Percentiles rank a stretch among this genome's conserved stretches.
phyloP scores from a whole-genome alignment of 1,140 invertebrate genomes.

The Ctenoplectra terminalis region DNA sequence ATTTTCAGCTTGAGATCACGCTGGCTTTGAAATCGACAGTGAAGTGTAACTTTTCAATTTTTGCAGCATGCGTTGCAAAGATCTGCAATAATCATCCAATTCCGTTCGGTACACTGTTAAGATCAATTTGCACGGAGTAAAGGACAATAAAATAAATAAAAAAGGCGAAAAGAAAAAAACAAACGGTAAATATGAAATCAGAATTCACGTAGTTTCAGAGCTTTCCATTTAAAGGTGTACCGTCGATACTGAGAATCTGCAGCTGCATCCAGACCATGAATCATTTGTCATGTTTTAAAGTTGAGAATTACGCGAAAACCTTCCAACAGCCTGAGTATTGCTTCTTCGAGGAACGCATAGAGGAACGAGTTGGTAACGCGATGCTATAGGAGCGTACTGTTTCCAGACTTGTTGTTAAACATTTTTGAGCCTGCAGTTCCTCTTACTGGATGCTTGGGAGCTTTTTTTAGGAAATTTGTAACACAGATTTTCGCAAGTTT shows the following conservation, averaged over 20 bases:
- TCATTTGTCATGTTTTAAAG: constrained; percentile 35
- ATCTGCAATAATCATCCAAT: not conserved
- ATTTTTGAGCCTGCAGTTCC: not conserved
- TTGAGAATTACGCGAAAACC: constrained; percentile 16
- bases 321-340: not conserved
- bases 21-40: constrained; percentile 9
- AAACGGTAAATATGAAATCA: not conserved
- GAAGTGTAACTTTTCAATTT: constrained; percentile 20
- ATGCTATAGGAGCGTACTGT: not conserved
- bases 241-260: not conserved
- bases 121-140: not conserved
- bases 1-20: constrained; percentile 10
- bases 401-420: not conserved
- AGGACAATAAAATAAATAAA: not conserved
- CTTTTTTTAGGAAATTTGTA: not conserved
- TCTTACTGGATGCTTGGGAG: not conserved
- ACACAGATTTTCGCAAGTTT: too few species aligned
- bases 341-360: not conserved
- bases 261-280: constrained; percentile 10
- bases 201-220: not conserved
- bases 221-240: not conserved
- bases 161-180: not conserved
- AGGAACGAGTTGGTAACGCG: constrained; percentile 9
- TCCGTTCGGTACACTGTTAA: not conserved
- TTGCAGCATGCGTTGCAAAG: not conserved